Evolutionary conservation across 2,888 invertebrate species (phyloP), one percentile per base, ranked within the genome.

Genomic region (Chrysodeixis includens): DNA sequence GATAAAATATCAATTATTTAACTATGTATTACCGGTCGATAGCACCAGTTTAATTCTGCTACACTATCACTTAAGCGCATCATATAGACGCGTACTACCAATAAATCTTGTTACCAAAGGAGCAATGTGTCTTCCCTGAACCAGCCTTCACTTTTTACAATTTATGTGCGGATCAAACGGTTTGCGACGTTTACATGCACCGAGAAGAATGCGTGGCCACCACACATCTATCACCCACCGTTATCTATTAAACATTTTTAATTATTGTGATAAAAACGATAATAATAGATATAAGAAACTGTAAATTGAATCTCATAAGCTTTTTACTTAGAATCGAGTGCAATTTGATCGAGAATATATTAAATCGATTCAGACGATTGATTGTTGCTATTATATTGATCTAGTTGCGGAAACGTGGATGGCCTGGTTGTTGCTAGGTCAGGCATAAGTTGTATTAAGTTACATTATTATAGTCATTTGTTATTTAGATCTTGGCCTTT

Each of bases 61-160:
- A 74, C 69, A 65, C 51, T 51, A 56, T 69, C 32, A 32, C 30
- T 44, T 52, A 22, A 57, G 49, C 30, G 6, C 26, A 35, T 22
- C 35, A 14, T 8, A 18, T 10, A 26, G 46, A 12, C 18, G 10
- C 49, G 18, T 56, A 54, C 8, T 20, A 54, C 18, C 20, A 49
- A 73, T 68, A 66, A 70, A 78, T 65, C 65, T 62, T 49, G 53
- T 60, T 64, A 55, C 66, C 49, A 58, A 62, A 52, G 40, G 14
- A 58, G 67, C 59, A 70, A 67, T 76, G 76, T 69, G 67, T 76
- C 70, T 71, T 56, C 18, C 63, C 63, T 70, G 67, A 46, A 52
- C 56, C 32, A 51, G 58, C 35, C 76, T 70, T 67, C 70, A 70
- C 70, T 73, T 70, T 73, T 76, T 70, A 61, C 56, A 67, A 67